Evolutionary conservation across 2,888 invertebrate genomes (phyloP), one percentile per base, ranked within the genome.

Genomic region (Limnephilus marmoratus): DNA sequence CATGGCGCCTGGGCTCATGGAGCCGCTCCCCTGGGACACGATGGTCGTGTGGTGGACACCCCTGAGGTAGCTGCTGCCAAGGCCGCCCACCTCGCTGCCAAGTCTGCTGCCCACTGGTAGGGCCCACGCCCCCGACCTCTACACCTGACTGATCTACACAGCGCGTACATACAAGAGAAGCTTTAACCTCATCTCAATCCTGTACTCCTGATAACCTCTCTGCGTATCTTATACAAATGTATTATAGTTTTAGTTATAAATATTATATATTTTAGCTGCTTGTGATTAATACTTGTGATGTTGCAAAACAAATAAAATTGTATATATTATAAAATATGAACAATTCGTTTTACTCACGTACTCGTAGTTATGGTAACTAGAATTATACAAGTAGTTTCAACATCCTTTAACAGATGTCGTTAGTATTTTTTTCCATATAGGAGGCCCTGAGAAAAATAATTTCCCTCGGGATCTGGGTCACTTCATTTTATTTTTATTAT

Each of bases 1-100:
- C 31, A 31, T 31, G 90, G 89, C 2, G 90, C 49, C 37, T 90
- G 85, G 53, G 85, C 68, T 37, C 90, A 92, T 80, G 91, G 91
- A 29, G 91, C 91, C 83, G 90, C 90, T 37, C 91, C 92, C 24
- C 96, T 96, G 94, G 96, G 96, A 37, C 85, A 31, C n/a, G 85
- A 87, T 49, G 86, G 88, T 5, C 83, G 89, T 31, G 92, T 93
- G 15, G 92, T 92, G 24, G 93, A 93, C 80, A 93, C 93, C 91
- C 93, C 93, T 41, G 93, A 93, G 86, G 93, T 93, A 29, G 92
- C 92, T 12, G 90, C 91, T 80, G 93, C 93, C 53, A 93, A 93
- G 68, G 91, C 92, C 82, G 88, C 90, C 45, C 92, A 92, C 90
- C 90, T 93, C 90, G 91, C 90, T 41, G 91, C 92, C 90, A 85